Conservation (phyloP, 1,140 invertebrate genomes). For the Mamestra configurata region DNA sequence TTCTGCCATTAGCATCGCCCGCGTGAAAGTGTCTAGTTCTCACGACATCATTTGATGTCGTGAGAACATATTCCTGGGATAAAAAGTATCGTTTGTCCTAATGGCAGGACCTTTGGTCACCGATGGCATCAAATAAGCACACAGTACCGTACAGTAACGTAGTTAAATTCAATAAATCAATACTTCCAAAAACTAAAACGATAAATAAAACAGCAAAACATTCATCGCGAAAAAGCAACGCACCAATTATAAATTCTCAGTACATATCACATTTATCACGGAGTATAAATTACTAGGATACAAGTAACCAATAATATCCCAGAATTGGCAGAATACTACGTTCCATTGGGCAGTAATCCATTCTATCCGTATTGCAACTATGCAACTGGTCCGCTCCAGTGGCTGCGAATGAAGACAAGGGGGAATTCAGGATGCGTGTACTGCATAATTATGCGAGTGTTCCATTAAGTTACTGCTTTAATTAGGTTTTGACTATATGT, state of each 20-base stretch:
- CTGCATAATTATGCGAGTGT: not conserved
- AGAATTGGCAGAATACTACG: conserved; percentile 8
- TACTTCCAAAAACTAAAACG: not conserved
- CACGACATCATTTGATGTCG: too few species aligned
- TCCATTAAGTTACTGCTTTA: not conserved
- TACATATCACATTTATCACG: not conserved
- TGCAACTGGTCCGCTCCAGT: not conserved
- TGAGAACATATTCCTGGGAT: too few species aligned
- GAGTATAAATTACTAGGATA: conserved; percentile 1
- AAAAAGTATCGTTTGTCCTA: too few species aligned
- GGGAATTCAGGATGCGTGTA: not conserved
- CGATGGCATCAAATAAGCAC: too few species aligned
- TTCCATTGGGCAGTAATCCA: conserved; percentile 18
- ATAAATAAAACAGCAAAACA: not conserved
- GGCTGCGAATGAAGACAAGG: not conserved
- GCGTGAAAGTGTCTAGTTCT: too few species aligned
- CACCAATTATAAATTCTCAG: not conserved
- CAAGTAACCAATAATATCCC: not conserved
- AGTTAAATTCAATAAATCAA: not conserved
- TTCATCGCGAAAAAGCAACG: not conserved
- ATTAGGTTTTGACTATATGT: too few species aligned
- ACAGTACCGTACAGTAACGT: too few species aligned
- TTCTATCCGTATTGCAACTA: conserved; percentile 7
- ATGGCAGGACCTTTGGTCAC: too few species aligned
- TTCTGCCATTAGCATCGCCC: too few species aligned